phyloP scores from a whole-genome alignment of 2,888 invertebrate genomes.

The Aplocera efformata region DNA sequence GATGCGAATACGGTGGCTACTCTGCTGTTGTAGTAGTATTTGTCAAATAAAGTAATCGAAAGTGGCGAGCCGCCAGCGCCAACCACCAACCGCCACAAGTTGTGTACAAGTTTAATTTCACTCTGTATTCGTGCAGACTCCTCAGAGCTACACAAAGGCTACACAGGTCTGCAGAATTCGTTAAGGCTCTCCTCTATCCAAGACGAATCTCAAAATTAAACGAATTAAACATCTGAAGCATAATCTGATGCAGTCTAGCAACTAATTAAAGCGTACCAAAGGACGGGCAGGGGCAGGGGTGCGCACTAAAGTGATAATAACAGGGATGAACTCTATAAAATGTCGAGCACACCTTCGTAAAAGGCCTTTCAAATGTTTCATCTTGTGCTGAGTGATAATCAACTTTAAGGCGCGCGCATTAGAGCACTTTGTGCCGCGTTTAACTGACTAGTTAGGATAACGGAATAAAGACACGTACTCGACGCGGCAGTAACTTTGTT shows the following conservation, averaged over 20 bases:
- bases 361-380: constrained; percentile 15
- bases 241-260: constrained; percentile 12
- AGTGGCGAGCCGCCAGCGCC: no score
- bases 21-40: no score
- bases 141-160: no score
- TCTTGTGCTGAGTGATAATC: constrained; percentile 11
- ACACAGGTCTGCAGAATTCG: no score
- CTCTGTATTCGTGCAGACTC: no score
- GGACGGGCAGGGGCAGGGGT: constrained; percentile 16
- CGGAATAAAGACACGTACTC: constrained; percentile 14
- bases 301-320: constrained; percentile 26
- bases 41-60: no score
- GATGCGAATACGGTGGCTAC: no score
- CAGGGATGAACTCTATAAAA: constrained; percentile 22
- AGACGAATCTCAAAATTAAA: constrained; percentile 11
- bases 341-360: constrained; percentile 24
- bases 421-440: constrained; percentile 7
- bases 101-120: no score
- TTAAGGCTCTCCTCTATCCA: not conserved
- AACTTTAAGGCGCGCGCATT: constrained; percentile 12
- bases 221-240: constrained; percentile 3
- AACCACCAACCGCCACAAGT: no score
- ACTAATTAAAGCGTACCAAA: constrained; percentile 17
- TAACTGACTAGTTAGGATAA: constrained; percentile 12
- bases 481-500: constrained; percentile 10